These are phyloP conservation scores for Epinephelus moara DNA, from an alignment of 2,113 vertebrate genomes.

Conservation along the genomic window DNA sequence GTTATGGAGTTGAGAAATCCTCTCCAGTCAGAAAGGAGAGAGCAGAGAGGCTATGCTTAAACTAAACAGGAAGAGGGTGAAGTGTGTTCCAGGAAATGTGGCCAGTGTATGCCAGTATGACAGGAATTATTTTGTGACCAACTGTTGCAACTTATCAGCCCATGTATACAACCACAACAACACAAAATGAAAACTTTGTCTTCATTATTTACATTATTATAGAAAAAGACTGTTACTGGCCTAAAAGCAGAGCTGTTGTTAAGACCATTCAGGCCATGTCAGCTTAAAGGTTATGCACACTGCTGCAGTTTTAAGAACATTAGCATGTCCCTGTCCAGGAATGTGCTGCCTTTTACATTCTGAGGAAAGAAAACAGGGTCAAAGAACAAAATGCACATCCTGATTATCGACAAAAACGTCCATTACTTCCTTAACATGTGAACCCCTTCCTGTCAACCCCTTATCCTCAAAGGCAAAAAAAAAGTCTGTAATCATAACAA, in stretches of 20 bases:
- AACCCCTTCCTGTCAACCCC: conserved; percentile 15
- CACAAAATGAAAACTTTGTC: neutral
- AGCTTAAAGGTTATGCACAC: conserved; percentile 18
- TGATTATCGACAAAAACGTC: conserved; percentile 27
- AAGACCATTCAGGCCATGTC: neutral
- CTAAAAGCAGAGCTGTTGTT: neutral
- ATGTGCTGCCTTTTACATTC: conserved; percentile 54
- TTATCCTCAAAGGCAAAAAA: conserved; percentile 1
- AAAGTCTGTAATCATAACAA: neutral
- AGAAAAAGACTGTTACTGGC: neutral
- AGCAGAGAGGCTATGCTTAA: neutral
- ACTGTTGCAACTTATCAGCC: neutral
- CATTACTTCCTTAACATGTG: conserved; percentile 9
- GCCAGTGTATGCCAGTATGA: neutral
- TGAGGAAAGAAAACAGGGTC: conserved; percentile 35
- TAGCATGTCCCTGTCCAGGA: conserved; percentile 23
- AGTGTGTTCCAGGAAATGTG: conserved; percentile 34
- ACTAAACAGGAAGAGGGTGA: conserved; percentile 45
- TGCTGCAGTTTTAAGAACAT: conserved; percentile 21
- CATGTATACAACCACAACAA: neutral
- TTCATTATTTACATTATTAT: neutral
- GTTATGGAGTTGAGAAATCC: neutral
- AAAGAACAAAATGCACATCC: conserved; percentile 43
- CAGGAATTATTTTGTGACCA: neutral
- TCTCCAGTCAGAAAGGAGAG: neutral